Evolutionary conservation across 1,140 invertebrate species (phyloP), one percentile per base, ranked within the genome.

Genomic region (Dendroctonus valens): DNA sequence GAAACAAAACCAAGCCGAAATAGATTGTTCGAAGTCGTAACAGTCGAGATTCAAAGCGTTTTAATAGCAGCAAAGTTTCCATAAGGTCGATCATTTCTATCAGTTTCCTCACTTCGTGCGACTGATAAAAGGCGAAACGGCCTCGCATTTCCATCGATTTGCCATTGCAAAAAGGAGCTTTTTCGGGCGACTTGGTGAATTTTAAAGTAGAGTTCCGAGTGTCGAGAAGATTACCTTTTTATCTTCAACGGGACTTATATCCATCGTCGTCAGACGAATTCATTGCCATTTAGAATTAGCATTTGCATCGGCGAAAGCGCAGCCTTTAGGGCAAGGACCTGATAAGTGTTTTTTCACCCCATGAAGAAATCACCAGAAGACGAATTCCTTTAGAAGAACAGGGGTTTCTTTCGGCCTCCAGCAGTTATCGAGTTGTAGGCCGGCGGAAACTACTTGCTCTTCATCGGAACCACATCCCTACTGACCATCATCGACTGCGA

Each of bases 381-480:
- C 9, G 44, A 46, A 11, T 4, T 46, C 9, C 12, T 46, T 40
- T 64, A 9, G 59, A 68, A 59, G 59, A 46, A 67, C 50, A 92
- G 89, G 90, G 89, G 90, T 91, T 92, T 91, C 89, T 91, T 91
- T 91, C 89, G 90, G 90, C 89, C 90, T 92, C 89, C 89, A 91
- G 89, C 88, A 87, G 86, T 79, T 80, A 80, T 70, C 79, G 79
- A 82, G 82, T 89, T 91, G 90, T 91, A 91, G 90, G 90, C 90
- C 90, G 90, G 89, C 89, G 89, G 90, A 91, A 91, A 92, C 90
- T 91, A 91, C 89, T 91, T 89, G 88, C 88, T 81, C 71, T 71
- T 70, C 53, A 11, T 44, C 48, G 41, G 55, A 59, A 44, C 14
- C 37, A 15, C 57, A 40, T 54, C 58, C 7, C 12, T 12, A n/a